Base-by-base conservation (phyloP, 2,888 invertebrate species). In the Xanthorhoe designata region DNA sequence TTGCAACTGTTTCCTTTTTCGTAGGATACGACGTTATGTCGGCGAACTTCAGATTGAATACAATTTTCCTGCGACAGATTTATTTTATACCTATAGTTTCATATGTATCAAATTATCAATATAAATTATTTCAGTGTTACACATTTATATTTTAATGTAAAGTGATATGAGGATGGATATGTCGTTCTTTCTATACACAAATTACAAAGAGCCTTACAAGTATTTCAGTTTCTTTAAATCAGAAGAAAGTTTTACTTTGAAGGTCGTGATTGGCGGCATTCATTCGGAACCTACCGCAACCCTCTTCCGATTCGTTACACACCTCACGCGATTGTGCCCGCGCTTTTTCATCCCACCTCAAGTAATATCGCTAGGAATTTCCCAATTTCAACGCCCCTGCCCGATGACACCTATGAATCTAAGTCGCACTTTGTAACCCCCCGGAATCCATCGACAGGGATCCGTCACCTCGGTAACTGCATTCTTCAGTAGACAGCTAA, bases 401-500 rank as follows among this genome's bases (percentile, higher is more conserved):
- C 78, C 87, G 86, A 88, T 86, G 91, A 89, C 91, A 89, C 88
- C 87, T 90, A 89, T 89, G 89, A 87, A 88, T 89, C 89, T 86
- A 80, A 79, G 83, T 82, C 83, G 80, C 86, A 83, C 78, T 69
- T 71, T 63, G 74, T 68, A 72, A 74, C 78, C 74, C 63, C 79
- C 70, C 66, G 66, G 73, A 74, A 78, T 70, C 77, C 78, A 78
- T 82, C 80, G 72, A 78, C 79, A 78, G 75, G 80, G 83, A 92
- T 92, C 90, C 88, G 87, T 92, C 91, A 91, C 86, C 81, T 79
- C 73, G 76, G 85, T 84, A 88, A 90, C 87, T 91, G 91, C 92
- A 91, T 91, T 91, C 91, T 89, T 86, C 84, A 76, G 79, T 79
- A 83, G 90, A 90, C 92, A 90, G 89, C 91, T 91, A 92, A 92